A percentile compares a stretch with the other conserved stretches of the same genome.
Conservation (phyloP, 2,113 vertebrate genomes). For the Neodontobutis hainanensis region DNA sequence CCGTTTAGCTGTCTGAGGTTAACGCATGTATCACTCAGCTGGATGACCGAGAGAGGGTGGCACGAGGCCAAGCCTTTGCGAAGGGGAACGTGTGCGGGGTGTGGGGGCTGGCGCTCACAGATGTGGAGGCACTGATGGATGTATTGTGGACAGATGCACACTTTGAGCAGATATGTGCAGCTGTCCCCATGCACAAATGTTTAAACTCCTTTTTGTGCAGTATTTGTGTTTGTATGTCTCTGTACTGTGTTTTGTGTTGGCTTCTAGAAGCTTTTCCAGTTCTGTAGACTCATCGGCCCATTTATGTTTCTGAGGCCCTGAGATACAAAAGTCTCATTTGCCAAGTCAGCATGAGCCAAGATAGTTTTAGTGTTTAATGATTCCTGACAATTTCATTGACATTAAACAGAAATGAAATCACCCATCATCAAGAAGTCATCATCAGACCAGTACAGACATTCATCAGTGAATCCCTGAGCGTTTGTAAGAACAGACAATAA, state of each 20-base stretch:
- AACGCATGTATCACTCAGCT: constrained; percentile 67
- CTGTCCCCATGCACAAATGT: constrained; percentile 51
- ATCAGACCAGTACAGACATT: too few species aligned
- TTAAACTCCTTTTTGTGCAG: constrained; percentile 20
- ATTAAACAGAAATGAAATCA: too few species aligned
- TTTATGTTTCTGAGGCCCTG: constrained; percentile 20
- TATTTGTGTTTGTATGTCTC: constrained; percentile 4
- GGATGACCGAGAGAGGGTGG: constrained; percentile 52
- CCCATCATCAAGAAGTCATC: too few species aligned
- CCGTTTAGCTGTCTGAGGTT: constrained; percentile 48
- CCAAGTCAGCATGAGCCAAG: not conserved
- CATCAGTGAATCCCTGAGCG: too few species aligned
- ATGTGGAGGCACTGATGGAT: constrained; percentile 76
- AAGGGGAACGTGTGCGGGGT: constrained; percentile 58
- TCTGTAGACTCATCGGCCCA: not conserved
- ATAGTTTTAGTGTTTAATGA: not conserved
- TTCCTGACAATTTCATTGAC: too few species aligned
- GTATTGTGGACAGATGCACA: constrained; percentile 71
- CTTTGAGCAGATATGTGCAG: constrained; percentile 62
- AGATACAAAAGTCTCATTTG: constrained; percentile 4
- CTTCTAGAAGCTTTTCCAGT: not conserved
- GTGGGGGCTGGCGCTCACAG: constrained; percentile 65
- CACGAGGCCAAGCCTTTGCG: constrained; percentile 48
- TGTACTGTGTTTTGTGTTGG: not conserved
- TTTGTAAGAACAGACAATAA: constrained; percentile 18